Evolutionary conservation across 1,140 invertebrate species (phyloP), one percentile per base, ranked within the genome.

Genomic region (Kradibia gibbosae): DNA sequence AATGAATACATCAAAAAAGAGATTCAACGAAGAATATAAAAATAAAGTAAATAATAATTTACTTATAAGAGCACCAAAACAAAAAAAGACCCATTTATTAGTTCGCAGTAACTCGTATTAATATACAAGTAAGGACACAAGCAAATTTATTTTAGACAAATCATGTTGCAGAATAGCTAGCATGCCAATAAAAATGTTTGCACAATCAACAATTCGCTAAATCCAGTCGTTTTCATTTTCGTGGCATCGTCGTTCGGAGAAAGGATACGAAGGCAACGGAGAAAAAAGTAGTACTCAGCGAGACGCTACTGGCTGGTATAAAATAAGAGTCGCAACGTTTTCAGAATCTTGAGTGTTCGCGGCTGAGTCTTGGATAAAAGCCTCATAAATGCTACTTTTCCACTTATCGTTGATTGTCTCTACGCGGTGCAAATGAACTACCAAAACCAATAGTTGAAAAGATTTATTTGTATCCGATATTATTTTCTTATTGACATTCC

Each of bases 1-100:
- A 7, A 3, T 57, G 25, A 57, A 4, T 57, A 57, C n/a, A 57
- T 8, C 3, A 57, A 60, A 60, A 0, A 60, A 60, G 13, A 3
- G 28, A 31, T 13, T 22, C 28, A 60, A 31, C 10, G 28, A 22
- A 60, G 4, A 60, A 31, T 31, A 8, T 13, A 3, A 60, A 60
- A 28, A 57, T 60, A 13, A 31, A 31, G 31, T 60, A 31, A 60
- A 31, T 10, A 10, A 31, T 31, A 31, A 31, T 60, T 60, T 3
- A 28, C 28, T 60, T 10, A 31, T 60, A 1, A 60, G 13, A 1
- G 8, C 31, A 60, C 4, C 5, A n/a, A 60, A 60, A 60, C 10
- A 60, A 31, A 60, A 60, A 31, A n/a, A n/a, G n/a, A n/a, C n/a
- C 53, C 57, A 60, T 31, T 60, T 8, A 60, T 60, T 60, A n/a